Conservation (phyloP, 2,113 vertebrate species). For the Balaeniceps rex region DNA sequence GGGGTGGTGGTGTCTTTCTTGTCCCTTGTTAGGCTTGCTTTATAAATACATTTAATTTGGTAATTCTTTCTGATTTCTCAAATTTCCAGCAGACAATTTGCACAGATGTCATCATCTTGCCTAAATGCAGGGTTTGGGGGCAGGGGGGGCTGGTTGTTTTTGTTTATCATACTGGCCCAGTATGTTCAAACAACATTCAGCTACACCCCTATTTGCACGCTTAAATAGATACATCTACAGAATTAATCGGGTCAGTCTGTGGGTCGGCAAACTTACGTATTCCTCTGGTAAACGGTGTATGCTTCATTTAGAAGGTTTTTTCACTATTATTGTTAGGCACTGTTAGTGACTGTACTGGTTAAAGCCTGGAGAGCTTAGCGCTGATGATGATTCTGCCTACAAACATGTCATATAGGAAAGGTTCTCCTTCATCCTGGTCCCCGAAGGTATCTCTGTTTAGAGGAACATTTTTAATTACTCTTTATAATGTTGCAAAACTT, state of each 20-base stretch:
- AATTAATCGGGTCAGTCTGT: not conserved
- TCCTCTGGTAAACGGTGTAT: not conserved
- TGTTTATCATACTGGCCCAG: not conserved
- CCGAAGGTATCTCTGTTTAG: not conserved
- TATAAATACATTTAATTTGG: not conserved
- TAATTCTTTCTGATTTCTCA: not conserved
- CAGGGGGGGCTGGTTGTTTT: not conserved
- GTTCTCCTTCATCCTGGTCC: not conserved
- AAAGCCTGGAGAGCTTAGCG: not conserved
- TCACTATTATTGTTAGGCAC: not conserved
- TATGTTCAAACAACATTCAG: not conserved
- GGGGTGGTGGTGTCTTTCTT: not conserved
- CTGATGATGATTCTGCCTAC: not conserved
- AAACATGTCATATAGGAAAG: not conserved
- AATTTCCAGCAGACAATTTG: not conserved
- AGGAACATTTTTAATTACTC: slow-evolving; percentile 1
- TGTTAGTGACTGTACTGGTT: not conserved
- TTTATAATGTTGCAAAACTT: not conserved
- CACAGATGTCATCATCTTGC: not conserved
- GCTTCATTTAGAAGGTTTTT: not conserved
- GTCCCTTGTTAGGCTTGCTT: not conserved
- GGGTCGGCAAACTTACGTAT: not conserved
- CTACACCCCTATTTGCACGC: not conserved
- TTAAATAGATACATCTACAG: not conserved
- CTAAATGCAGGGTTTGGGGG: not conserved